phyloP scores from a whole-genome alignment of 2,888 invertebrate species.

The Acleris literana region DNA sequence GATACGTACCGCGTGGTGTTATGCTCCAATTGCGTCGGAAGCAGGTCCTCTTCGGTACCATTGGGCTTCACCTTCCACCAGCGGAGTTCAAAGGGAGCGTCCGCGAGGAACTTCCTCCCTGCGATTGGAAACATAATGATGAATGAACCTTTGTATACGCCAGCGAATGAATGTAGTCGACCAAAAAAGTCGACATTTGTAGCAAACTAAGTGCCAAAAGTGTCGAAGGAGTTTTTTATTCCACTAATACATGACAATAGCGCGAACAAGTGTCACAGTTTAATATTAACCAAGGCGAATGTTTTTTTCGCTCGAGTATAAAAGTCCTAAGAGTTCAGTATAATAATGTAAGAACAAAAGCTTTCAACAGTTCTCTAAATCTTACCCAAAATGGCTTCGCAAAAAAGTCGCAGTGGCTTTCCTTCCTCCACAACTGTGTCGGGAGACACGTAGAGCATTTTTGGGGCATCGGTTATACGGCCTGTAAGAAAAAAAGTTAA shows the following conservation, averaged over 20 bases:
- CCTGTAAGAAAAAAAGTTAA: slow-evolving; percentile 71
- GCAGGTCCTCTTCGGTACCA: slow-evolving; percentile 69
- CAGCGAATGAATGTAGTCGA: too few species aligned
- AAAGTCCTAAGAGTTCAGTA: too few species aligned
- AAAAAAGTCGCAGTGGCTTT: slow-evolving; percentile 86
- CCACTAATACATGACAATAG: too few species aligned
- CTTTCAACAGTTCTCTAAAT: neutral
- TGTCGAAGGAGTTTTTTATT: too few species aligned
- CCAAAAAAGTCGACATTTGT: too few species aligned
- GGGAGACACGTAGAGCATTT: slow-evolving; percentile 87
- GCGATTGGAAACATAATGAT: slow-evolving; percentile 39
- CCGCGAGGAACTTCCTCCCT: slow-evolving; percentile 87
- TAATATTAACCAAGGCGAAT: too few species aligned
- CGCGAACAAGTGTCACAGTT: too few species aligned
- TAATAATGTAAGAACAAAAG: too few species aligned
- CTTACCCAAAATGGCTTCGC: slow-evolving; percentile 91
- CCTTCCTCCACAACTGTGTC: slow-evolving; percentile 86
- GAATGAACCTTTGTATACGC: neutral
- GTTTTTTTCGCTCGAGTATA: too few species aligned
- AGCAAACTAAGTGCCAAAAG: too few species aligned
- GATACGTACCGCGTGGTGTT: slow-evolving; percentile 69
- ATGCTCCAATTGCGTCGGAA: slow-evolving; percentile 66
- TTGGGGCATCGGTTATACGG: slow-evolving; percentile 84
- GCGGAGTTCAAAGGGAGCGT: slow-evolving; percentile 87
- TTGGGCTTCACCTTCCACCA: slow-evolving; percentile 87